Conservation (phyloP, 35 echinoderm and acorn worm genomes). For the Eucidaris tribuloides region DNA sequence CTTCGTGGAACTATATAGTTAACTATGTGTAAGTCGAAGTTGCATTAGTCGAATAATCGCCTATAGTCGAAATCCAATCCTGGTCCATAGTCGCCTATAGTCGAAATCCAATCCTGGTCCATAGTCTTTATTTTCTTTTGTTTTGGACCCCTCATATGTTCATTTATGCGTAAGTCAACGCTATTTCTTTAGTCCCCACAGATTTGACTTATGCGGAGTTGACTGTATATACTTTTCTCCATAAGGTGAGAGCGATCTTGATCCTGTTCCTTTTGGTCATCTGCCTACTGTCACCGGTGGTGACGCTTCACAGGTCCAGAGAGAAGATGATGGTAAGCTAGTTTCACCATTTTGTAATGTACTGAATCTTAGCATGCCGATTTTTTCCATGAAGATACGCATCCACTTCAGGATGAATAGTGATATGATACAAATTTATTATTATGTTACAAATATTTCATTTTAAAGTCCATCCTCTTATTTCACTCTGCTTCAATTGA, state of each 20-base stretch:
- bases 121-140: not conserved
- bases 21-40: not conserved
- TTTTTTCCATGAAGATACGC: not conserved
- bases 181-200: too few relatives aligned
- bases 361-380: not conserved
- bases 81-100: not conserved
- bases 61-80: not conserved
- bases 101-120: not conserved
- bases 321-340: not conserved
- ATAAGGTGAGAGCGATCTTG: too few relatives aligned
- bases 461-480: not conserved
- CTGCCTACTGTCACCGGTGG: too few relatives aligned
- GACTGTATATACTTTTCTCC: too few relatives aligned
- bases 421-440: not conserved
- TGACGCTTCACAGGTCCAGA: too few relatives aligned
- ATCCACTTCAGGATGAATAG: not conserved
- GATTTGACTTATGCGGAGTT: too few relatives aligned
- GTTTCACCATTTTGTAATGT: not conserved
- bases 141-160: not conserved
- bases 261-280: too few relatives aligned
- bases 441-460: not conserved
- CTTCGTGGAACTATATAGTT: not conserved
- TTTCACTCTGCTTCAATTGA: not conserved
- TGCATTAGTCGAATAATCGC: not conserved
- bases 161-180: too few relatives aligned